Percentiles rank a stretch among this genome's conserved stretches.
Evolutionary conservation across 2,113 vertebrate genomes (phyloP).

Genomic region (Spea multiplicata): DNA sequence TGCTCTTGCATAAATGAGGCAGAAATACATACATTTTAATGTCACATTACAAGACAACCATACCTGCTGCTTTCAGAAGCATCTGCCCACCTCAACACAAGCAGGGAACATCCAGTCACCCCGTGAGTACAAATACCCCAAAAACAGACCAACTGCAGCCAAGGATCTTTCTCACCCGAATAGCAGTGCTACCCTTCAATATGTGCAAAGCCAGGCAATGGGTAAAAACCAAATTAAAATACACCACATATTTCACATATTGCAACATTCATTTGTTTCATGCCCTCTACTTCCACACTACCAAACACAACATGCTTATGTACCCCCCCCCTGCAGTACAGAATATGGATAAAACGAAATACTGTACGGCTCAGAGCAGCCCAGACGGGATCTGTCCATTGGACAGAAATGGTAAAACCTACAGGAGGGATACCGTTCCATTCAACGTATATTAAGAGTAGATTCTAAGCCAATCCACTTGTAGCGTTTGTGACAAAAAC

Average conservation of each 20-base stretch:
- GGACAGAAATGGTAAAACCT: not conserved
- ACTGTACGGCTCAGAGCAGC: not conserved
- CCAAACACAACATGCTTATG: not conserved
- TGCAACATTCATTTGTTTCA: not conserved
- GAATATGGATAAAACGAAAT: conserved; percentile 6
- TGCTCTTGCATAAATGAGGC: too few relatives aligned
- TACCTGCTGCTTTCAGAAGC: too few relatives aligned
- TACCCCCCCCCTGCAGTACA: not conserved
- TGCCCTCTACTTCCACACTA: not conserved
- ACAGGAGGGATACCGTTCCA: not conserved
- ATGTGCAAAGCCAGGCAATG: not conserved
- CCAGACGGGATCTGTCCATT: not conserved
- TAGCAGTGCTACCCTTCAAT: not conserved
- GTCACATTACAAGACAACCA: too few relatives aligned
- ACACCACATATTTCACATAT: not conserved
- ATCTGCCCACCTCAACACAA: too few relatives aligned
- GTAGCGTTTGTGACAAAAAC: not conserved
- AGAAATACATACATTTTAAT: too few relatives aligned
- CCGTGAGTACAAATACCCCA: too few relatives aligned
- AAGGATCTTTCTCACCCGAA: not conserved
- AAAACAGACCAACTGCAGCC: too few relatives aligned
- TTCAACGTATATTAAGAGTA: not conserved
- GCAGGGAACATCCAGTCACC: too few relatives aligned
- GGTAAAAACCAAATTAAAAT: not conserved
- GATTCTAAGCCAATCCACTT: not conserved